A percentile compares a stretch with the other conserved stretches of the same genome.
phyloP scores from a whole-genome alignment of 1,140 invertebrate genomes.

The Halesus radiatus region DNA sequence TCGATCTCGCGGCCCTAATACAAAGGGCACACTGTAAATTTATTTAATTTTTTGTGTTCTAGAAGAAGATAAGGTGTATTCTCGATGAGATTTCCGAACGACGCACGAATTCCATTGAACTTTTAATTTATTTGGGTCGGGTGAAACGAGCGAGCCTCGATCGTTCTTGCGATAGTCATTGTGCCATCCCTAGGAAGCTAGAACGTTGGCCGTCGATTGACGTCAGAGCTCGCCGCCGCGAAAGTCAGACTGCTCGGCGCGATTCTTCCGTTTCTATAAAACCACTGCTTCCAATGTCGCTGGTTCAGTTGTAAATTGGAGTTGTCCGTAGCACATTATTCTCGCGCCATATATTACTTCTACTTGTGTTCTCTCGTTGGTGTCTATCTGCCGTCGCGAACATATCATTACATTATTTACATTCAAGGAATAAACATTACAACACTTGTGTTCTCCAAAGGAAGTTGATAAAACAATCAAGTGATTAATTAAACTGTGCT shows the following conservation, averaged over 20 bases:
- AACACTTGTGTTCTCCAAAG: slow-evolving; percentile 29
- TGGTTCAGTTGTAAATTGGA: slow-evolving; percentile 40
- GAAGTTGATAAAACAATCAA: slow-evolving; percentile 36
- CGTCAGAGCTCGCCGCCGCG: slow-evolving; percentile 28
- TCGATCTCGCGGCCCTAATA: too few species aligned
- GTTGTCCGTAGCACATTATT: too few species aligned
- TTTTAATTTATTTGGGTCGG: neutral
- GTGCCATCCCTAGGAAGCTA: neutral
- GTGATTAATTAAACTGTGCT: slow-evolving; percentile 32
- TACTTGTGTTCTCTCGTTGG: neutral
- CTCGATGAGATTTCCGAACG: too few species aligned
- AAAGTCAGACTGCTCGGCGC: slow-evolving; percentile 21
- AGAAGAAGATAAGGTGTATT: too few species aligned
- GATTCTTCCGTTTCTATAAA: slow-evolving; percentile 64
- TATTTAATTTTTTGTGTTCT: too few species aligned
- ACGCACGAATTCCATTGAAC: too few species aligned
- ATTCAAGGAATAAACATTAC: slow-evolving; percentile 3
- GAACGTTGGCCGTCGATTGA: neutral
- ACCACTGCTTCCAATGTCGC: slow-evolving; percentile 61
- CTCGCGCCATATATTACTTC: neutral
- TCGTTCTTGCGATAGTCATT: neutral
- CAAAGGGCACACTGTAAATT: too few species aligned
- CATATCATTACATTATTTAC: slow-evolving; percentile 58
- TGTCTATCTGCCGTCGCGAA: slow-evolving; percentile 59
- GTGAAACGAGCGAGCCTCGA: neutral